Evolutionary conservation across 2,113 vertebrate genomes (phyloP).

Genomic region (Xyrauchen texanus): DNA sequence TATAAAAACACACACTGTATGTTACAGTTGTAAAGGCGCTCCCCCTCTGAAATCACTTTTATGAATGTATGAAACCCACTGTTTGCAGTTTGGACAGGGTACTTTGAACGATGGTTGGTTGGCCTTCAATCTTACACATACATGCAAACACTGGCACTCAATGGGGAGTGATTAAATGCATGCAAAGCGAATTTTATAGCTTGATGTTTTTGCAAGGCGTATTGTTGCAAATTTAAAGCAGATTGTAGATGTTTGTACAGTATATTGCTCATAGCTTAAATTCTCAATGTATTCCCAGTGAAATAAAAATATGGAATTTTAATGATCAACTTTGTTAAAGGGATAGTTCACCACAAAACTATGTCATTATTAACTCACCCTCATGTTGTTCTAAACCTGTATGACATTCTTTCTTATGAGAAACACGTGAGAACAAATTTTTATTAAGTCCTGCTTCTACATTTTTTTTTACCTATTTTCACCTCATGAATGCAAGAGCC

Average conservation of each 20-base stretch:
- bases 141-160: neutral
- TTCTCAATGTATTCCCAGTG: neutral
- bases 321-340: no score
- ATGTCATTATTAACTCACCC: no score
- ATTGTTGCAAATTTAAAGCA: constrained; percentile 11
- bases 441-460: no score
- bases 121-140: constrained; percentile 1
- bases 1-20: constrained; percentile 5
- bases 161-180: constrained; percentile 35
- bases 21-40: neutral
- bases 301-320: neutral
- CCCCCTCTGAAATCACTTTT: constrained; percentile 15
- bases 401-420: no score
- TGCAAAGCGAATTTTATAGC: constrained; percentile 23
- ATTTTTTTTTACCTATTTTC: constrained; percentile 16
- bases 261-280: neutral
- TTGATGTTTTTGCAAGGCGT: constrained; percentile 6
- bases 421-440: no score
- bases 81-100: constrained; percentile 20
- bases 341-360: no score
- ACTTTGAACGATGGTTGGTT: constrained; percentile 20
- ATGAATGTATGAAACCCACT: constrained; percentile 34
- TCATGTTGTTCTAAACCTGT: no score
- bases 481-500: constrained; percentile 27
- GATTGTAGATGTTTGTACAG: constrained; percentile 24